phyloP scores from a whole-genome alignment of 2,888 invertebrate genomes.

The Andricus curvator region DNA sequence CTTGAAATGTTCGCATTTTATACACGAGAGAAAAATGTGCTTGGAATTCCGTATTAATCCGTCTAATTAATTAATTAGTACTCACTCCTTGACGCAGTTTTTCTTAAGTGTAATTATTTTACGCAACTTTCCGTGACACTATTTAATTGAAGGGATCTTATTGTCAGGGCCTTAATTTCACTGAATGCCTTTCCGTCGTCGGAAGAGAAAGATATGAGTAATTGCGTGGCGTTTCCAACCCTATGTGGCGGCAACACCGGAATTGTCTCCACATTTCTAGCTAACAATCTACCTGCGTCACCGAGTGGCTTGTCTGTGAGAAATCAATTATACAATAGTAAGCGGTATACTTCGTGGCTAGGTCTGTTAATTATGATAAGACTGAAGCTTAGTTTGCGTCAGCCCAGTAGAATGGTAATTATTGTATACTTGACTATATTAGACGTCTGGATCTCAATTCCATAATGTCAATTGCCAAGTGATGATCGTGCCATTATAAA shows the following conservation, averaged over 20 bases:
- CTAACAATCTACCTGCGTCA: slow-evolving; percentile 10
- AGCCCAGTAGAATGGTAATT: neutral
- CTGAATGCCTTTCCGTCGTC: slow-evolving; percentile 4
- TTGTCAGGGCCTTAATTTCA: neutral
- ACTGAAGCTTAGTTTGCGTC: neutral
- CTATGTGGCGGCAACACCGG: neutral
- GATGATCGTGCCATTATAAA: neutral
- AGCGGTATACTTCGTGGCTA: neutral
- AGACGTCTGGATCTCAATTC: neutral
- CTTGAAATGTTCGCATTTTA: neutral
- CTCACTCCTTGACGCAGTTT: neutral
- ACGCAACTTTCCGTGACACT: neutral
- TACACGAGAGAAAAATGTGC: neutral
- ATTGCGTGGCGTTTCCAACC: slow-evolving; percentile 14
- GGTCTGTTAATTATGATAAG: neutral
- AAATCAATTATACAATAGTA: slow-evolving; percentile 23
- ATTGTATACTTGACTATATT: neutral
- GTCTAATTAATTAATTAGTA: neutral
- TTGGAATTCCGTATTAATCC: slow-evolving; percentile 1
- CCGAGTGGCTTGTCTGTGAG: neutral
- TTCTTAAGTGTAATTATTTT: neutral
- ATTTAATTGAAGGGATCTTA: slow-evolving; percentile 3
- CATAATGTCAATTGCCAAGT: neutral
- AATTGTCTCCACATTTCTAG: neutral
- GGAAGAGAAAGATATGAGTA: slow-evolving; percentile 27